Evolutionary conservation across 2,797 vertebrate genomes (phyloP), one percentile per base, ranked within the genome.

Genomic region (Crenichthys baileyi): DNA sequence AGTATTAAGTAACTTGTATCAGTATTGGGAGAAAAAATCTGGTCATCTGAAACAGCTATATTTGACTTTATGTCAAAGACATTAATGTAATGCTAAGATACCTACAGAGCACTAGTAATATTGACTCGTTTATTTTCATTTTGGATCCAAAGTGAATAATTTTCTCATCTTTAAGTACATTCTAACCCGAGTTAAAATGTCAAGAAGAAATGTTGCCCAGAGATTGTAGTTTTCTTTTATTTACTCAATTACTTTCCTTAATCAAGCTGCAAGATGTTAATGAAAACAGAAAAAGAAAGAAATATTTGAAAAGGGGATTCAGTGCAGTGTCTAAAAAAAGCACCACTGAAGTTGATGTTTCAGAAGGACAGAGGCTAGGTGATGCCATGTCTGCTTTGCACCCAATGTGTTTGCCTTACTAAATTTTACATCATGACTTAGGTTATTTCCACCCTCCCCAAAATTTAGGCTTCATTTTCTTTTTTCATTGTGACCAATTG

Each of bases 401-500:
- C 39, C 63, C 78, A 53, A 79, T 78, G 44, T 26, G 51, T 70
- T 83, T 73, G 70, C 75, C 73, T 83, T 55, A 55, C 71, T 29
- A 46, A 56, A 75, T 77, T 78, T 61, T 67, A 71, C 72, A 77
- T 76, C 67, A 75, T 78, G 83, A 73, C 53, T 83, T 61, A 63
- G 53, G 76, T 22, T 77, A 65, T 78, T 85, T 88, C 77, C 74
- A 79, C 78, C 56, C 70, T 79, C 63, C 3, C 0, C 8, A 63
- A 61, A 70, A 83, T 83, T 87, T 58, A 75, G 55, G 56, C 68
- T 74, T 88, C 50, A 87, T 88, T 90, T 90, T 82, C 78, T 83
- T 76, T 72, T 79, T 85, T 61, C 50, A 72, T 72, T 91, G 86
- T 83, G 83, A 90, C 83, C 83, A 87, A 83, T 85, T 81, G 44